These are phyloP conservation scores for Pandemis heparana DNA, from an alignment of 2,888 invertebrate genomes.

Conservation along the genomic window DNA sequence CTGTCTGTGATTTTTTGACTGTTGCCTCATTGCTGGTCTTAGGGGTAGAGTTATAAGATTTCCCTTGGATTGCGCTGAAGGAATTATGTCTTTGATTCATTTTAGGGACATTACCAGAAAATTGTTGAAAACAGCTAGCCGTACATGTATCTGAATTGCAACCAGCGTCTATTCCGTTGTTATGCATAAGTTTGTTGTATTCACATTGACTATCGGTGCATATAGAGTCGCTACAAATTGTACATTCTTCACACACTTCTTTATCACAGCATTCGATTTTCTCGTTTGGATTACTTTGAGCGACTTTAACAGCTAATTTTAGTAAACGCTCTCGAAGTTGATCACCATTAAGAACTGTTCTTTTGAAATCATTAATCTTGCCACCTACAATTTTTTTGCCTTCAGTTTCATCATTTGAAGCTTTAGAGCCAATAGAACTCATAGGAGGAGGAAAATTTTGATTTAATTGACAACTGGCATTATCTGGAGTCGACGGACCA, in stretches of 20 bases:
- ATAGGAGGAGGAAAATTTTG: constrained; percentile 73
- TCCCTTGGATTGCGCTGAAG: constrained; percentile 79
- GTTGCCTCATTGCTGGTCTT: constrained; percentile 67
- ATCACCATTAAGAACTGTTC: constrained; percentile 86
- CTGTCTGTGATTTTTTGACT: constrained; percentile 80
- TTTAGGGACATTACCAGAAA: constrained; percentile 63
- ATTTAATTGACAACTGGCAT: constrained; percentile 81
- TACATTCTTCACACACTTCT: constrained; percentile 81
- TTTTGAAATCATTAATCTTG: constrained; percentile 76
- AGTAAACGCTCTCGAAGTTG: constrained; percentile 88
- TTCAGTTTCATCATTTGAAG: constrained; percentile 59
- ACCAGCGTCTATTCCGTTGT: constrained; percentile 74
- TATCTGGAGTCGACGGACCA: constrained; percentile 87
- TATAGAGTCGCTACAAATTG: constrained; percentile 82
- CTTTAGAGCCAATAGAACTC: constrained; percentile 64
- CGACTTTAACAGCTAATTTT: constrained; percentile 85
- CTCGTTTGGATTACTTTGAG: constrained; percentile 75
- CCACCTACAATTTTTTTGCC: constrained; percentile 64
- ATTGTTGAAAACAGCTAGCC: constrained; percentile 76
- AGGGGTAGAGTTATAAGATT: constrained; percentile 65
- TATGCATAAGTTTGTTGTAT: constrained; percentile 79
- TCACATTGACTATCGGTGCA: constrained; percentile 83
- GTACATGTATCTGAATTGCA: constrained; percentile 79
- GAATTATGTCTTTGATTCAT: constrained; percentile 79
- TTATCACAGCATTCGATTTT: constrained; percentile 84